Base-by-base conservation (phyloP, 2,797 vertebrate genomes). In the Bovichtus variegatus region DNA sequence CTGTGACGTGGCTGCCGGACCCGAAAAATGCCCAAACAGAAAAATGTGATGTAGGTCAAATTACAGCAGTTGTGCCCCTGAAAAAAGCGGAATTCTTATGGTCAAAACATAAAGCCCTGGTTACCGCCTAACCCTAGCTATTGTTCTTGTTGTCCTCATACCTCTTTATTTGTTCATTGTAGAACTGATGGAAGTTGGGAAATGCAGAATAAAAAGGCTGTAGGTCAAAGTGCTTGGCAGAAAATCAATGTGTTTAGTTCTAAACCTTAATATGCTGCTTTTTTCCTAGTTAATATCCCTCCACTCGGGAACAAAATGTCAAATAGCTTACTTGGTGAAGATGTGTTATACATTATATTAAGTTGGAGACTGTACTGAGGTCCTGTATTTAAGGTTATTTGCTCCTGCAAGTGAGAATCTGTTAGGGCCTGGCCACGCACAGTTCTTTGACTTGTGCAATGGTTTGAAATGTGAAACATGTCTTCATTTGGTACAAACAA, bases 31-130 rank as follows among this genome's bases (percentile, higher is more conserved):
- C 95, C 94, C 96, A 96, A 96, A 98, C 97, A 97, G 97, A 96
- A 96, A 86, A 96, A 97, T 96, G 94, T 89, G 93, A 97, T 97
- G 97, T 97, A 97, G 98, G 97, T 98, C 97, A 98, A 94, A 95
- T 94, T 95, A 91, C 93, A 95, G 96, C 95, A 95, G 92, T 94
- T 94, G 95, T 83, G 95, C 94, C 92, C 91, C 84, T 90, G 91
- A 93, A 95, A 94, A 95, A 94, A 82, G 86, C 87, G 75, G 94
- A 95, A 97, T 97, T 97, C 95, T 97, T 96, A 88, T 81, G 93
- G 94, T 92, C 82, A 91, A 88, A 91, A 93, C 92, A 86, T 92
- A 94, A 94, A 95, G 83, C 94, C 97, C 82, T 96, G 96, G 96
- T 96, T 96, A 98, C 97, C 87, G 86, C 74, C 83, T 86, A 60